Evolutionary conservation across 2,888 invertebrate genomes (phyloP).

Genomic region (Drosophila diplacantha): DNA sequence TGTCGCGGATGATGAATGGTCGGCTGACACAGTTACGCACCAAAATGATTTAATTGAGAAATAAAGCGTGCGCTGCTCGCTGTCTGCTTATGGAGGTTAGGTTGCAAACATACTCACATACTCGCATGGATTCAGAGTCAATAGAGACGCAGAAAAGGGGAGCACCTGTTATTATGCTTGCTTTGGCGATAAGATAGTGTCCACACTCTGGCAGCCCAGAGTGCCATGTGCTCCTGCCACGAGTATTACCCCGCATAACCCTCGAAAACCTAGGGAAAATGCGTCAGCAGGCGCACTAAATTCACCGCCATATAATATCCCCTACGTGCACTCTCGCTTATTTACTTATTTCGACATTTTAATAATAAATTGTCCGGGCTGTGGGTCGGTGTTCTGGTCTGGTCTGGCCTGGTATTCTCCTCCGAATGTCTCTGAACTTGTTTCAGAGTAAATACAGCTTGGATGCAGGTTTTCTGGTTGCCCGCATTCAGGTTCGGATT

Average conservation of each 20-base stretch:
- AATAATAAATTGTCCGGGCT: constrained; percentile 49
- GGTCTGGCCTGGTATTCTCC: constrained; percentile 1
- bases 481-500: constrained; percentile 34
- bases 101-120: constrained; percentile 17
- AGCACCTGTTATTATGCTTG: constrained; percentile 52
- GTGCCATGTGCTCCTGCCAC: constrained; percentile 27
- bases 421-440: constrained; percentile 50
- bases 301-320: constrained; percentile 22
- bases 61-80: constrained; percentile 32
- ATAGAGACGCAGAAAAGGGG: constrained; percentile 25
- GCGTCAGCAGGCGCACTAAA: constrained; percentile 50
- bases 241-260: background rate
- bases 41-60: constrained; percentile 42
- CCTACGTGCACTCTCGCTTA: constrained; percentile 41
- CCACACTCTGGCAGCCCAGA: constrained; percentile 6
- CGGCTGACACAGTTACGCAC: constrained; percentile 46
- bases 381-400: constrained; percentile 21
- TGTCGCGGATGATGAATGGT: constrained; percentile 24
- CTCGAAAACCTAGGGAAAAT: constrained; percentile 45
- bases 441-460: constrained; percentile 43
- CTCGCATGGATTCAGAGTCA: constrained; percentile 7
- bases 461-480: constrained; percentile 42
- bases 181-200: constrained; percentile 57
- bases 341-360: constrained; percentile 50
- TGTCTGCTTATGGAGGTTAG: constrained; percentile 27